Conservation (phyloP, 37 sponge, comb jelly and placozoan species). For the Eunapius fragilis region DNA sequence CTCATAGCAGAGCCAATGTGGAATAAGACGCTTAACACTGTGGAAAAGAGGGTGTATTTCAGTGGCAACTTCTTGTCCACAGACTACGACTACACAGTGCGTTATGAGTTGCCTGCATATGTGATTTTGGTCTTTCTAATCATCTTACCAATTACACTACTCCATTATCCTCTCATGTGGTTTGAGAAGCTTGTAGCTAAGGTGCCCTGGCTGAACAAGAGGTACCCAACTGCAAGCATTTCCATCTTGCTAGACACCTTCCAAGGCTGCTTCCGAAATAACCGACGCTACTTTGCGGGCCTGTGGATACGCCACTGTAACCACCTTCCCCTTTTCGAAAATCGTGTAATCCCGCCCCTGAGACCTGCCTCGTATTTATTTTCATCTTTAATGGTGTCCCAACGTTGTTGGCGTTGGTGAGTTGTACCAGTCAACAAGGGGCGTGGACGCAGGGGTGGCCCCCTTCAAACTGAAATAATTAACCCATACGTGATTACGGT, state of each 20-base stretch:
- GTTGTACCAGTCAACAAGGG: too few species aligned
- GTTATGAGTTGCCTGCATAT: conserved; percentile 33
- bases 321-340: too few species aligned
- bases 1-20: conserved; percentile 7
- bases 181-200: conserved; percentile 21
- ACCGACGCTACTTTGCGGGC: conserved; percentile 58
- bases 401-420: too few species aligned
- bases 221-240: conserved; percentile 12
- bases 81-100: background rate
- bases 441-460: too few species aligned
- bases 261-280: conserved; percentile 58
- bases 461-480: too few species aligned
- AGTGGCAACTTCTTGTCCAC: conserved; percentile 12
- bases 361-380: too few species aligned
- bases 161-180: conserved; percentile 38
- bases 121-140: conserved; percentile 30
- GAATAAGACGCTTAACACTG: background rate
- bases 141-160: conserved; percentile 37
- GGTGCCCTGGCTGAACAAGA: background rate
- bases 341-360: too few species aligned
- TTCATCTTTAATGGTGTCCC: too few species aligned
- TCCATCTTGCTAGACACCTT: conserved; percentile 46
- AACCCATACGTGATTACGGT: too few species aligned
- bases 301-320: too few species aligned
- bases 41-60: conserved; percentile 14